Evolutionary conservation across 1,140 invertebrate genomes (phyloP).

Genomic region (Solenopsis fugax): DNA sequence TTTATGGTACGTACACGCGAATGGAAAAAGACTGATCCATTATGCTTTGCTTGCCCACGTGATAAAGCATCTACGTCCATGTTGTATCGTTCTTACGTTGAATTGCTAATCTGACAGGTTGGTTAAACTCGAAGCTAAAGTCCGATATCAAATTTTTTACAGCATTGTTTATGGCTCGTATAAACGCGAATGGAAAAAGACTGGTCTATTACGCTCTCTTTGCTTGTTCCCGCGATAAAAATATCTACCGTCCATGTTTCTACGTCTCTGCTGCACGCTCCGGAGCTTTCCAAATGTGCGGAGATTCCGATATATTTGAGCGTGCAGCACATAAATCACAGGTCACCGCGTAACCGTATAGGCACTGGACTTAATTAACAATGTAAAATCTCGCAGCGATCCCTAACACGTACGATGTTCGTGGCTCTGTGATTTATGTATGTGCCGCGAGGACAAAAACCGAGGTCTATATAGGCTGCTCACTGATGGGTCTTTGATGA

Average conservation of each 20-base stretch:
- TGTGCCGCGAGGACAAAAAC: slow-evolving; percentile 17
- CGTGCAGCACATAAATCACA: slow-evolving; percentile 38
- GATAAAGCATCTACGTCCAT: neutral
- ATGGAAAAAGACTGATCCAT: neutral
- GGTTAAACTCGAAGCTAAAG: neutral
- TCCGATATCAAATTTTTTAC: neutral
- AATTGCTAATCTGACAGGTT: neutral
- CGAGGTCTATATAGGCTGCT: neutral
- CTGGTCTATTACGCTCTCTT: neutral
- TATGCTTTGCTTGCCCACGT: neutral
- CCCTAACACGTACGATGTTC: slow-evolving; percentile 16
- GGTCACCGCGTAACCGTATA: slow-evolving; percentile 35
- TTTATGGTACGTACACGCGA: neutral
- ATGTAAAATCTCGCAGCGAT: slow-evolving; percentile 45
- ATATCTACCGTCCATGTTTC: neutral
- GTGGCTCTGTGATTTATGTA: slow-evolving; percentile 39
- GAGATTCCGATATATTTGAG: slow-evolving; percentile 34
- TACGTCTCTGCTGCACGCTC: neutral
- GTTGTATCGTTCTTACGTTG: neutral
- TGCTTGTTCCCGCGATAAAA: neutral
- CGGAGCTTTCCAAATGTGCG: neutral
- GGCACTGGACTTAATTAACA: slow-evolving; percentile 49
- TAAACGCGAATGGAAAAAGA: neutral
- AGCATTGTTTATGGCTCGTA: neutral
- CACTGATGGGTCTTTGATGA: slow-evolving; percentile 10